Base-by-base conservation (phyloP, 2,113 vertebrate genomes). In the Noturus placidus region DNA sequence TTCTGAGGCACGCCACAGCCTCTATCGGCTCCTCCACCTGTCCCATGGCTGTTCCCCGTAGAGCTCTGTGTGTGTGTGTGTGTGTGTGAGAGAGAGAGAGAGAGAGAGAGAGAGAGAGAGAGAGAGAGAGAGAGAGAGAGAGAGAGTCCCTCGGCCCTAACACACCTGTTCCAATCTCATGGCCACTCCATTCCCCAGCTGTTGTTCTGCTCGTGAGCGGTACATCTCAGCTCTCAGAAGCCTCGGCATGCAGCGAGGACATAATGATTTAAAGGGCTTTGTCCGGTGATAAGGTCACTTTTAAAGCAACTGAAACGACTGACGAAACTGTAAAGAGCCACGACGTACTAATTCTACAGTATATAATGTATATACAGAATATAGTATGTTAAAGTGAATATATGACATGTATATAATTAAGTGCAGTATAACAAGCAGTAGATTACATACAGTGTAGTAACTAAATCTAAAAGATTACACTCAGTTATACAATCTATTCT, bases 1-100 rank as follows among this genome's bases (percentile, higher is more conserved):
- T 89, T 79, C 89, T 80, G 59, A 50, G 74, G 77, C 65, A 84
- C 35, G 74, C 54, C 13, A n/a, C 38, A 27, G 65, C 25, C 70
- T 87, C 84, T 85, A 33, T 74, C 15, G 46, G 83, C 83, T 81
- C 46, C 80, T 88, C 91, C 92, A 93, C 90, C 93, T 93, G 92
- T 91, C 92, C 89, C 89, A 91, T 91, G 86, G 86, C 82, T 61
- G 33, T 89, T 46, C 57, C 57, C 83, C 13, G 59, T 65, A 84
- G 72, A 92, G 90, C 91, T 90, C 87, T 92, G 13, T 70, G 22
- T 46, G 54, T 52, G 27, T 52, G 14, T 42, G 42, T 84, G 19
- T 72, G 27, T 72, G 38, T 46, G 50, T 59, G 42, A 0, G 42
- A 46, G 42, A 46, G 42, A 46, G 42, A 46, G 6, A 46, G 52